phyloP scores from a whole-genome alignment of 1,140 invertebrate genomes.

The Meteorus sp. region DNA sequence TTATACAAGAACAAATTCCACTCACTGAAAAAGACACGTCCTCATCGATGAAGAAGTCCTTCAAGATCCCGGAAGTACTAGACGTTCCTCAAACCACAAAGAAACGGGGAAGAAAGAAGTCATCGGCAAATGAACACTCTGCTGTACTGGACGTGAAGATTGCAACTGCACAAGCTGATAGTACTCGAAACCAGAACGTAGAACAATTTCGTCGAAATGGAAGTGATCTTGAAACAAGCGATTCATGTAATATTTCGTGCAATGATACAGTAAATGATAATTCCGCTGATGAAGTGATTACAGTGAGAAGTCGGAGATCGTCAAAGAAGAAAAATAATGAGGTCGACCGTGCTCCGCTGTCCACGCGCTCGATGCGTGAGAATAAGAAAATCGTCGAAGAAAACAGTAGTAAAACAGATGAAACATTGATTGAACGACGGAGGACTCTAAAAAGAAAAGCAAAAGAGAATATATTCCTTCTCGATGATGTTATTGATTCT shows the following conservation, averaged over 20 bases:
- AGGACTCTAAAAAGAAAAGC: conserved; percentile 23
- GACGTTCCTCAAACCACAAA: conserved; percentile 11
- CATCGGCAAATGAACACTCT: conserved; percentile 16
- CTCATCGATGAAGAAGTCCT: conserved; percentile 1
- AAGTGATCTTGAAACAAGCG: neutral
- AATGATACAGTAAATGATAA: neutral
- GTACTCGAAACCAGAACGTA: neutral
- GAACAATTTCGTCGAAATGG: too few species aligned
- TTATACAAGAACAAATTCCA: too few species aligned
- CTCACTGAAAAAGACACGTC: neutral
- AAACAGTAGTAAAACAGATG: conserved; percentile 6
- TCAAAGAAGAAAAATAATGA: conserved; percentile 14
- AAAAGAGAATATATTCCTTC: conserved; percentile 28
- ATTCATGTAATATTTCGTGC: neutral
- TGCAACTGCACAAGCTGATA: neutral
- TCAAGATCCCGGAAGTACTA: conserved; percentile 24
- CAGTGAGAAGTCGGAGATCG: neutral
- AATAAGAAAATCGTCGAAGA: conserved; percentile 11
- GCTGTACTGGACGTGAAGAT: conserved; percentile 1
- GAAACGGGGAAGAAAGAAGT: conserved; percentile 28
- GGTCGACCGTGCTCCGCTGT: neutral
- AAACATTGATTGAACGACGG: conserved; percentile 22
- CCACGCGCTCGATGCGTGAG: neutral
- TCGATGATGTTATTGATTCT: conserved; percentile 22
- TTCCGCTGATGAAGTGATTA: neutral